Conservation (phyloP, 2,888 invertebrate species). For the Trissolcus japonicus region DNA sequence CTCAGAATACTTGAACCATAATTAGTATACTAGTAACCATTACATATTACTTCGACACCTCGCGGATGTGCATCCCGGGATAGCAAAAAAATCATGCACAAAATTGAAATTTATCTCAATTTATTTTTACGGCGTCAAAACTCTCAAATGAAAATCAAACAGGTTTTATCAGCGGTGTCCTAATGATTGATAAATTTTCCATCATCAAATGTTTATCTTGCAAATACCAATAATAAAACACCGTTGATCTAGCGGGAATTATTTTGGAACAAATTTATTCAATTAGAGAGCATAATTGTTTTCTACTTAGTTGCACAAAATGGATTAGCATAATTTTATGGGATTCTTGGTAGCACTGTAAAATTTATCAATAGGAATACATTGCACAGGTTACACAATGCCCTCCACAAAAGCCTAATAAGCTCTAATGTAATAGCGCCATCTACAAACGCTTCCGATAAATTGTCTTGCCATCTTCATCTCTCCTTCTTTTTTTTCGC, state of each 20-base stretch:
- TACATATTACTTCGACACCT: conserved; percentile 52
- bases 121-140: no score
- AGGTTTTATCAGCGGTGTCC: no score
- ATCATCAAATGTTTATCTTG: not conserved
- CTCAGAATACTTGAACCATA: conserved; percentile 48
- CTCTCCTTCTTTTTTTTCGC: conserved; percentile 2
- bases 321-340: conserved; percentile 23
- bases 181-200: no score
- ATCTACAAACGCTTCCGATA: conserved; percentile 41
- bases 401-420: conserved; percentile 60
- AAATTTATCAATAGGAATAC: conserved; percentile 16
- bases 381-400: conserved; percentile 56
- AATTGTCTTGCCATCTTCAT: conserved; percentile 25
- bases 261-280: conserved; percentile 1
- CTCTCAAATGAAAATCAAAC: no score
- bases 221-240: not conserved
- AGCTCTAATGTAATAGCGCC: conserved; percentile 36
- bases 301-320: conserved; percentile 1
- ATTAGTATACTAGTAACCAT: conserved; percentile 37
- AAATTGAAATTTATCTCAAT: not conserved
- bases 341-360: conserved; percentile 5
- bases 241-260: not conserved
- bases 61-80: conserved; percentile 49
- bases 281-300: not conserved
- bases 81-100: conserved; percentile 7